Conservation (phyloP, 2,888 invertebrate species). For the Agrotis segetum region DNA sequence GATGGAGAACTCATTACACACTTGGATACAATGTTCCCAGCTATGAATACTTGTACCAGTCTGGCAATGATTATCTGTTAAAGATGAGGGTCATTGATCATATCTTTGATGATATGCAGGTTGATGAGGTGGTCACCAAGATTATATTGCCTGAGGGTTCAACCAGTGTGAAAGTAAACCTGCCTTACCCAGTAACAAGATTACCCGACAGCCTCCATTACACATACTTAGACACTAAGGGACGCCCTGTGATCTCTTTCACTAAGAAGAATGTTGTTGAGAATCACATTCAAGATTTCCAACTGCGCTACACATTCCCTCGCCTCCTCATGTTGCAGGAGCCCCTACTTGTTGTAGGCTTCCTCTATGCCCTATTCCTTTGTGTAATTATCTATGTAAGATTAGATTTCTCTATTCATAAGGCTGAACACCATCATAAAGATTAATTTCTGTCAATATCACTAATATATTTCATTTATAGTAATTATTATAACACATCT, state of each 20-base stretch:
- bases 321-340: constrained; percentile 97
- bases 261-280: constrained; percentile 97
- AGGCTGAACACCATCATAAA: constrained; percentile 91
- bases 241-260: constrained; percentile 96
- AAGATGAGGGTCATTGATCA: constrained; percentile 99
- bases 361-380: constrained; percentile 97
- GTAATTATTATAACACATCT: constrained; percentile 68
- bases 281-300: constrained; percentile 98
- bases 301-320: constrained; percentile 97
- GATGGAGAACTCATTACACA: constrained; percentile 99
- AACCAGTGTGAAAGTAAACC: constrained; percentile 94
- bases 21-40: constrained; percentile 99
- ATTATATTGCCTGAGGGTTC: constrained; percentile 98
- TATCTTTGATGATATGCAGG: constrained; percentile 98
- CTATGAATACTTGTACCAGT: constrained; percentile 97
- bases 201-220: constrained; percentile 94
- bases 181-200: constrained; percentile 95
- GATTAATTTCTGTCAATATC: constrained; percentile 79
- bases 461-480: constrained; percentile 67
- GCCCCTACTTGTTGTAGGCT: constrained; percentile 96
- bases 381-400: constrained; percentile 98
- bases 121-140: constrained; percentile 96
- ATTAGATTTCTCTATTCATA: constrained; percentile 98
- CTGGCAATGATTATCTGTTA: constrained; percentile 95
- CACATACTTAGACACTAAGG: constrained; percentile 98